Evolutionary conservation across 2,113 vertebrate genomes (phyloP).

Genomic region (Lanius ludovicianus): DNA sequence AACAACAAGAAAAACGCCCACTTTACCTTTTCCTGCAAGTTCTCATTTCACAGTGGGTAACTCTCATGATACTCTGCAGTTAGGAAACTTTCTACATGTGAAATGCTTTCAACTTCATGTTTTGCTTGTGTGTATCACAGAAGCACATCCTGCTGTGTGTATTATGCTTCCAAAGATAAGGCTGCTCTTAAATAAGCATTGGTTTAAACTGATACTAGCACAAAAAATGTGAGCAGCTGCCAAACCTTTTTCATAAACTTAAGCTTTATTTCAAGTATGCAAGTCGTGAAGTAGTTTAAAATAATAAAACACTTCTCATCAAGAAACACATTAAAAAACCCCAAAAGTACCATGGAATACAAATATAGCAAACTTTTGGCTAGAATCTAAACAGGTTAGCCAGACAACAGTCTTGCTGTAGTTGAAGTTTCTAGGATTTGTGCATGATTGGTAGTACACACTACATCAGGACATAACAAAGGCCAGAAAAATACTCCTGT

Average conservation of each 20-base stretch:
- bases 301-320: not conserved
- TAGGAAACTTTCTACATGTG: accelerated
- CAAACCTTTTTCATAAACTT: not conserved
- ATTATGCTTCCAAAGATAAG: not conserved
- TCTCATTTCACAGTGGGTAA: not conserved
- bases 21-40: not conserved
- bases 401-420: not conserved
- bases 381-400: not conserved
- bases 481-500: not conserved
- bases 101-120: not conserved
- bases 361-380: not conserved
- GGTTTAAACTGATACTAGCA: not conserved
- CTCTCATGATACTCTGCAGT: not conserved
- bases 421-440: not conserved
- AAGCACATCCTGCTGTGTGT: not conserved
- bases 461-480: not conserved
- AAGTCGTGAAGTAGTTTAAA: not conserved
- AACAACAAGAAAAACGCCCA: accelerated
- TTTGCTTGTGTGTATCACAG: not conserved
- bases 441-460: not conserved
- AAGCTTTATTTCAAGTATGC: not conserved
- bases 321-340: accelerated
- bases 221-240: not conserved
- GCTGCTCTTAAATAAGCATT: not conserved
- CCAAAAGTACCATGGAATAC: not conserved